Conservation (phyloP, 2,888 invertebrate genomes). For the Drosophila prolongata region DNA sequence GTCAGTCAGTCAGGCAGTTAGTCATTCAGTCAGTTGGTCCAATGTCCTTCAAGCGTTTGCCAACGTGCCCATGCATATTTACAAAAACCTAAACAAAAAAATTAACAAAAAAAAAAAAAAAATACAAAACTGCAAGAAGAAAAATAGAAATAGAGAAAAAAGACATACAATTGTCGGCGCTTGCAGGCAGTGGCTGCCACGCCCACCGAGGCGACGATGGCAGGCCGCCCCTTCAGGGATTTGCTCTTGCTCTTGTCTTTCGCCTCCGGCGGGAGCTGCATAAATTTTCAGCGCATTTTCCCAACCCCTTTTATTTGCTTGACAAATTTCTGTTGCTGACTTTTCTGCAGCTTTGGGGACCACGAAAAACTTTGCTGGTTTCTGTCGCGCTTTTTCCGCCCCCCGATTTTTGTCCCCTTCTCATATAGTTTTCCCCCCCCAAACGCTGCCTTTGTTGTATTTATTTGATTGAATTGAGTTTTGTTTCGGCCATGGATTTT, state of each 20-base stretch:
- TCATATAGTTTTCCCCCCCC: slow-evolving; percentile 15
- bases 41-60: slow-evolving; percentile 66
- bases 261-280: slow-evolving; percentile 43
- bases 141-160: slow-evolving; percentile 20
- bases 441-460: slow-evolving; percentile 24
- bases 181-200: slow-evolving; percentile 17
- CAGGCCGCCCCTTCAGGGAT: slow-evolving; percentile 25
- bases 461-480: slow-evolving; percentile 49
- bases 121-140: slow-evolving; percentile 7
- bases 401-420: neutral
- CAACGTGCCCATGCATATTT: slow-evolving; percentile 71
- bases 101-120: neutral
- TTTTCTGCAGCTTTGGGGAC: slow-evolving; percentile 62
- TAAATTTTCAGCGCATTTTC: slow-evolving; percentile 61
- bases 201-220: slow-evolving; percentile 23
- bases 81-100: slow-evolving; percentile 18
- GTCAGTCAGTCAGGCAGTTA: slow-evolving; percentile 20
- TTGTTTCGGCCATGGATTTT: slow-evolving; percentile 26
- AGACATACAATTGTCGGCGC: slow-evolving; percentile 14
- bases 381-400: slow-evolving; percentile 15
- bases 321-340: slow-evolving; percentile 45
- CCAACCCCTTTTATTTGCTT: slow-evolving; percentile 43
- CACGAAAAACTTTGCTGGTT: slow-evolving; percentile 25
- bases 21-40: slow-evolving; percentile 34
- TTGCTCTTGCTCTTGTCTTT: slow-evolving; percentile 23